Conservation (phyloP, 1,140 invertebrate genomes). For the Cydia pomonella region DNA sequence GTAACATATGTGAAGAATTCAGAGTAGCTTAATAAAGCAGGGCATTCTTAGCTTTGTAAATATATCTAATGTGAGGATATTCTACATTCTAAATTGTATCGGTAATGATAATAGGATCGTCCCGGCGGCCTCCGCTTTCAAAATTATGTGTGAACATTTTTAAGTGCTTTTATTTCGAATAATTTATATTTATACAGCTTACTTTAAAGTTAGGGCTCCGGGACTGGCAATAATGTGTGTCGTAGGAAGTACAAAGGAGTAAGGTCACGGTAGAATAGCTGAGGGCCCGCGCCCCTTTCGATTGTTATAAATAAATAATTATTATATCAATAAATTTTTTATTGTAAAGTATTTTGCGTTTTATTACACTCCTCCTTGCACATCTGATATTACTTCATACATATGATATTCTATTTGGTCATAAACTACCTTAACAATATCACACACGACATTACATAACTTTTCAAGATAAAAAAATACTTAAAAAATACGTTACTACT, state of each 20-base stretch:
- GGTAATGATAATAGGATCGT: not conserved
- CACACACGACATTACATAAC: too few relatives aligned
- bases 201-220: not conserved
- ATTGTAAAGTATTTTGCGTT: constrained; percentile 59
- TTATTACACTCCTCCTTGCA: constrained; percentile 37
- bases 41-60: not conserved
- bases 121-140: constrained; percentile 11
- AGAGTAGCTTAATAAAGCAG: not conserved
- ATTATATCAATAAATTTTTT: constrained; percentile 79
- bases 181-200: constrained; percentile 1
- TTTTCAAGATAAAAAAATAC: too few relatives aligned
- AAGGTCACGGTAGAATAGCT: constrained; percentile 35
- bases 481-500: too few relatives aligned
- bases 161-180: constrained; percentile 1
- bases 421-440: not conserved
- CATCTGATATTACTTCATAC: not conserved
- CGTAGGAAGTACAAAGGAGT: constrained; percentile 65
- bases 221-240: constrained; percentile 51
- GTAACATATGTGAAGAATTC: not conserved
- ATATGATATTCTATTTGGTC: not conserved
- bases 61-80: not conserved
- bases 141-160: constrained; percentile 31
- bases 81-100: not conserved
- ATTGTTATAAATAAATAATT: constrained; percentile 75
- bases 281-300: constrained; percentile 46